Conservation (phyloP, 1,140 invertebrate species). For the Polypedilum vanderplanki region DNA sequence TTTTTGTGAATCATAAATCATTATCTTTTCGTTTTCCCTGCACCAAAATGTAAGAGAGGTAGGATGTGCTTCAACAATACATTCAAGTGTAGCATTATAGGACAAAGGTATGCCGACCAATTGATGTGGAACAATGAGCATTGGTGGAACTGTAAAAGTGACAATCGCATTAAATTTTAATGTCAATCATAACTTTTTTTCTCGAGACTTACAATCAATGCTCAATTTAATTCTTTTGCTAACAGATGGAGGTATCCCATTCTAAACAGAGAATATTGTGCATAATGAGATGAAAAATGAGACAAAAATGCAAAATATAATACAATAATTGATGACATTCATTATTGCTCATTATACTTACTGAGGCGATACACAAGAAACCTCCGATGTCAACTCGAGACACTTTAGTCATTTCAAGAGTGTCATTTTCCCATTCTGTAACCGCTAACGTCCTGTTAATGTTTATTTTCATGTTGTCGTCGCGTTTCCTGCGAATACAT, state of each 20-base stretch:
- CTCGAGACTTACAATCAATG: conserved; percentile 79
- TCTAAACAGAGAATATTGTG: too few species aligned
- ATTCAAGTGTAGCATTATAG: conserved; percentile 76
- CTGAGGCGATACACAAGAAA: conserved; percentile 74
- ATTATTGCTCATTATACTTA: not conserved
- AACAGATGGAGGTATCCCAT: not conserved
- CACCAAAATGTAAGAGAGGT: conserved; percentile 90
- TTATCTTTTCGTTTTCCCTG: conserved; percentile 66
- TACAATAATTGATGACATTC: not conserved
- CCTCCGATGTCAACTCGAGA: conserved; percentile 84
- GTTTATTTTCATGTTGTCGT: conserved; percentile 24
- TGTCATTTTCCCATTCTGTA: conserved; percentile 73
- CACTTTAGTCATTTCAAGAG: conserved; percentile 74
- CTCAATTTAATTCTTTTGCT: conserved; percentile 83
- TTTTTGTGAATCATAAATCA: conserved; percentile 79
- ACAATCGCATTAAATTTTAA: not conserved
- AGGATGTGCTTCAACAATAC: conserved; percentile 83
- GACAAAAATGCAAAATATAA: not conserved
- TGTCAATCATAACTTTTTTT: not conserved
- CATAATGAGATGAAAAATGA: not conserved
- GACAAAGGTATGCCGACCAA: conserved; percentile 73
- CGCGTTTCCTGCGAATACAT: not conserved
- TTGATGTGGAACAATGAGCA: conserved; percentile 77
- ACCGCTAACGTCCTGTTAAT: conserved; percentile 47
- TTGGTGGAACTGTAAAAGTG: conserved; percentile 33